Evolutionary conservation across 2,113 vertebrate genomes (phyloP).

Genomic region (Gorsachius goisagi): DNA sequence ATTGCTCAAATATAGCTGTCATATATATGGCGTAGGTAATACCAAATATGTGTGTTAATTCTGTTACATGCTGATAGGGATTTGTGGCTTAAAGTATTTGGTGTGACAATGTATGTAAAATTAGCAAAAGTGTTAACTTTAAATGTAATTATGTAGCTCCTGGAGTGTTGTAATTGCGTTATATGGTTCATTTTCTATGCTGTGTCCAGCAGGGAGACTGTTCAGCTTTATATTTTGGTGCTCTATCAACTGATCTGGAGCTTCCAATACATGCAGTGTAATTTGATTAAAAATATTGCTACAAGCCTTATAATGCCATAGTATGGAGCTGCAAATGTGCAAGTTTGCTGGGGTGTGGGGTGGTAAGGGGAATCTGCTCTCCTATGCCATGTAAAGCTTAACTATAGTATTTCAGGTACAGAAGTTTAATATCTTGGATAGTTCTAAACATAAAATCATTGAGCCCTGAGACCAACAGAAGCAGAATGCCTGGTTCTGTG

Average conservation of each 20-base stretch:
- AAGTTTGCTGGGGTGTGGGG: not conserved
- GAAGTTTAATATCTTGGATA: not conserved
- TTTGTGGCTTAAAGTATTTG: not conserved
- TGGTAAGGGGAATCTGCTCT: not conserved
- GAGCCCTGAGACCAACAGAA: not conserved
- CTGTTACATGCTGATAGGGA: not conserved
- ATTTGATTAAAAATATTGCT: not conserved
- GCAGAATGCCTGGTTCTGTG: not conserved
- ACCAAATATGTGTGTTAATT: not conserved
- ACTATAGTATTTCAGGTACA: not conserved
- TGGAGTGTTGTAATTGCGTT: not conserved
- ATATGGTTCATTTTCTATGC: not conserved
- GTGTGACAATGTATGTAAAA: not conserved
- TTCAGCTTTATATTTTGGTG: not conserved
- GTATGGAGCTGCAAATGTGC: not conserved
- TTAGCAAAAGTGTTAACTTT: not conserved
- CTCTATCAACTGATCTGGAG: not conserved
- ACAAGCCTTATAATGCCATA: not conserved
- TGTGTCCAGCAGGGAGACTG: not conserved
- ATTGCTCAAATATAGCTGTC: not conserved
- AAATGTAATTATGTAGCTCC: not conserved
- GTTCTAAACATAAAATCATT: not conserved
- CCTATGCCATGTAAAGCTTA: fast-evolving
- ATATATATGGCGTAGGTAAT: not conserved
- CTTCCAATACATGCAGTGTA: not conserved